Conservation (phyloP, 2,888 invertebrate genomes). For the Heteromurus nitidus region DNA sequence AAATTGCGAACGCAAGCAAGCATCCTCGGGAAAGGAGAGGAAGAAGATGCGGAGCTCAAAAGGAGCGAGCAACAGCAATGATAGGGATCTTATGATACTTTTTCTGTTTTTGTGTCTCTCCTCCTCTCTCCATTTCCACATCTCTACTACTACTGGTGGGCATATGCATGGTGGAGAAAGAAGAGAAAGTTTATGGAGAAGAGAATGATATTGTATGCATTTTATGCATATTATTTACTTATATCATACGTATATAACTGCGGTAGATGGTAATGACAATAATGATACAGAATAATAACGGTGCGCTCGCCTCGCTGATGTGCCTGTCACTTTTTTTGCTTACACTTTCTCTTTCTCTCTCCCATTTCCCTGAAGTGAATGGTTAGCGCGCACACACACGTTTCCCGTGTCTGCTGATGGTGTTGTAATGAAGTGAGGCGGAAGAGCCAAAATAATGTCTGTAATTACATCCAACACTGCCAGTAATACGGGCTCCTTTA, state of each 20-base stretch:
- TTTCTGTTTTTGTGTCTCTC: too few species aligned
- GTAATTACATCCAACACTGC: constrained; percentile 58
- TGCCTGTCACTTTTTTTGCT: too few species aligned
- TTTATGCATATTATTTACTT: constrained; percentile 16
- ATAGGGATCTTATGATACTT: constrained; percentile 33
- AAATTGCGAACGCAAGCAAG: constrained; percentile 34
- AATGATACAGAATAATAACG: constrained; percentile 1
- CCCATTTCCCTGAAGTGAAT: background rate
- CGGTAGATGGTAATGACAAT: background rate
- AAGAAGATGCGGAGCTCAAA: constrained; percentile 19
- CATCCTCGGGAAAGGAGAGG: background rate
- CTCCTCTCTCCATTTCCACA: background rate
- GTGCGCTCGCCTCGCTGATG: too few species aligned
- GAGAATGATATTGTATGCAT: background rate
- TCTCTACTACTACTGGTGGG: background rate
- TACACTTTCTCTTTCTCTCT: background rate
- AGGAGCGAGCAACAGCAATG: constrained; percentile 15
- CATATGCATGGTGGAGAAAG: background rate
- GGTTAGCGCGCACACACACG: too few species aligned
- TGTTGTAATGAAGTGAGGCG: constrained; percentile 14
- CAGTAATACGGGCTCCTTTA: constrained; percentile 46
- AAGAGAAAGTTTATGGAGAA: constrained; percentile 34
- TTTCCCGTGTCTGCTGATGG: too few species aligned
- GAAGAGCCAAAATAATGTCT: constrained; percentile 52
- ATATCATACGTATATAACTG: background rate